Evolutionary conservation across 2,888 invertebrate genomes (phyloP), one percentile per base, ranked within the genome.

Genomic region (Drosophila niveifrons): DNA sequence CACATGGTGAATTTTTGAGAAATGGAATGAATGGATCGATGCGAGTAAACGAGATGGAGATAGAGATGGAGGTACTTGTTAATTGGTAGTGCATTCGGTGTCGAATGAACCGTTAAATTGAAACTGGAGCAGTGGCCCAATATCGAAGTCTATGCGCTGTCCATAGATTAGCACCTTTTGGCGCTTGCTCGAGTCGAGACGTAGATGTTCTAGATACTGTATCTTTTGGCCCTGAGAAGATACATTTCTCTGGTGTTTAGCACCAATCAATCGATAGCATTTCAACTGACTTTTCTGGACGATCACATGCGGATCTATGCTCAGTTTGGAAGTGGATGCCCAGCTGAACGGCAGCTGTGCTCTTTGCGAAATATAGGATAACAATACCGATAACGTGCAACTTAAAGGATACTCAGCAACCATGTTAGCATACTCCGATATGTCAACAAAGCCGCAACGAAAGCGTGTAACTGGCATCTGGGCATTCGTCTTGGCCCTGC

Each of bases 61-160:
- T 23, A 44, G 41, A 17, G 52, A 36, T 36, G 36, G 36, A 11
- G n/a, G 9, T 61, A 65, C 43, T 46, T 87, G 88, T 59, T 89
- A 85, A 85, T 85, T 85, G 80, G 52, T 48, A 61, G 52, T 74
- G 72, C 85, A 82, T 73, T 82, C 71, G 64, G 34, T 34, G 78
- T 31, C 53, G 75, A 67, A 83, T 81, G 77, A 84, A 85, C 85
- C 89, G 85, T 85, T 85, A 85, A 87, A 82, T 66, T 39, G 51
- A 87, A 85, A 63, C 78, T 85, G 46, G 85, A 85, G 80, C 85
- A 85, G 31, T 82, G 80, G 68, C 66, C 68, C 85, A 79, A 74
- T 77, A 81, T 75, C 64, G 56, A 50, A 17, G 18, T 15, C 28
- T 39, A 47, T 66, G 71, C 84, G 82, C 77, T 61, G 72, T 59